These are phyloP conservation scores for Oophaga sylvatica DNA, from an alignment of 2,797 vertebrate species.

Conservation along the genomic window DNA sequence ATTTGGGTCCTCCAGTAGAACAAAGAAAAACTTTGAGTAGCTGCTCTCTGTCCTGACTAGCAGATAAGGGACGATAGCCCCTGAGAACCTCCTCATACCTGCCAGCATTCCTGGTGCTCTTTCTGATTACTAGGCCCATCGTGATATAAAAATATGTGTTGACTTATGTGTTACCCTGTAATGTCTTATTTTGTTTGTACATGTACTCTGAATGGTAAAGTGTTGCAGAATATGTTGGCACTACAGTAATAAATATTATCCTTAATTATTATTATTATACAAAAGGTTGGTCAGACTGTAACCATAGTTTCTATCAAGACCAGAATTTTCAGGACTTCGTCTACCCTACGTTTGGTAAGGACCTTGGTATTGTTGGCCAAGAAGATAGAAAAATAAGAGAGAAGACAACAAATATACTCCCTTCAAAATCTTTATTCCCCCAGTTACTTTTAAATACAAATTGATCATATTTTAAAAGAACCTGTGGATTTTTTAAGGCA, in stretches of 20 bases:
- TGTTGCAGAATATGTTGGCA: too few relatives aligned
- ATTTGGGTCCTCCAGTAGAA: background rate
- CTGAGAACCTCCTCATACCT: too few relatives aligned
- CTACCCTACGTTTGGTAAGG: conserved; percentile 69
- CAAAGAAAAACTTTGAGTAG: background rate
- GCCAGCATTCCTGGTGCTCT: too few relatives aligned
- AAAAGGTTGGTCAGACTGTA: conserved; percentile 73
- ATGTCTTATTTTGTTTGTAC: too few relatives aligned
- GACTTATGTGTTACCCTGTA: too few relatives aligned
- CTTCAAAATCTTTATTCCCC: conserved; percentile 13
- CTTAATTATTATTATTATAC: conserved; percentile 44
- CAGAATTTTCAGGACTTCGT: conserved; percentile 64
- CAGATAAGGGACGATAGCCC: too few relatives aligned
- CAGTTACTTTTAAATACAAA: background rate
- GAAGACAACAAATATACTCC: background rate
- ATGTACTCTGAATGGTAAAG: too few relatives aligned
- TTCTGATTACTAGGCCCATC: too few relatives aligned
- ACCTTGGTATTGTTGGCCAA: conserved; percentile 60
- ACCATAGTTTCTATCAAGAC: conserved; percentile 68
- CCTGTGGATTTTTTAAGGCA: background rate
- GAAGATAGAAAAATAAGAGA: background rate
- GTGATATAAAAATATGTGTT: too few relatives aligned
- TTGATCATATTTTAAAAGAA: too few relatives aligned
- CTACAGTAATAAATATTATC: too few relatives aligned
- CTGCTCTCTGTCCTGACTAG: too few relatives aligned